Evolutionary conservation across 1,140 invertebrate species (phyloP), one percentile per base, ranked within the genome.

Genomic region (Ericerus pela): DNA sequence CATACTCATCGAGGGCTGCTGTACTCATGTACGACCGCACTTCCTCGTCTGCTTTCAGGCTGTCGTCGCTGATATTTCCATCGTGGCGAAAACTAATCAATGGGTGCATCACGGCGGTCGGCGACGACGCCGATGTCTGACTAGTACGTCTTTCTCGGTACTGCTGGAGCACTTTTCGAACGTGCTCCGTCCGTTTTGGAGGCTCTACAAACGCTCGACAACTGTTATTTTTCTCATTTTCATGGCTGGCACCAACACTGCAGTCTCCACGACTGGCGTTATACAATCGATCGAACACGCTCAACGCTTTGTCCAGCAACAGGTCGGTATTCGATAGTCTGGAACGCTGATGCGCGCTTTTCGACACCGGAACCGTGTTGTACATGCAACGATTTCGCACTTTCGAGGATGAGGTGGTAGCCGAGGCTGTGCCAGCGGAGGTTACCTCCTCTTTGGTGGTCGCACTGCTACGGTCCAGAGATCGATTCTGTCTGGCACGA

Each of bases 21-120:
- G 55, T 37, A 58, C 59, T 58, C 61, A 62, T 62, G 52, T 62
- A 62, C n/a, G 61, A 59, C 36, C 59, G 41, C 4, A 63, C 62
- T 28, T 63, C 62, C 22, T 62, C 59, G 30, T 63, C 62, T 22
- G 62, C 62, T 37, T 63, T 60, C 41, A 63, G 41, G 54, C 59
- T 62, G 37, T 63, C 62, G 14, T 63, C 62, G 38, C 62, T 63
- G 20, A 58, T 54, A 29, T 62, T 58, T 22, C 59, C 60, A 24
- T 47, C 41, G 26, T 47, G 14, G 20, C 14, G 4, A 14, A 14
- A 20, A 47, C 8, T 47, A 47, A 24, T 24, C 22, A 4, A 41
- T 16, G 8, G 41, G 41, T 24, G 14, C 41, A 8, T 24, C n/a
- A n/a, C n/a, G n/a, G n/a, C n/a, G n/a, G n/a, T n/a, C n/a, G n/a